phyloP scores from a whole-genome alignment of 2,797 vertebrate species.

The Austrolebias charrua region DNA sequence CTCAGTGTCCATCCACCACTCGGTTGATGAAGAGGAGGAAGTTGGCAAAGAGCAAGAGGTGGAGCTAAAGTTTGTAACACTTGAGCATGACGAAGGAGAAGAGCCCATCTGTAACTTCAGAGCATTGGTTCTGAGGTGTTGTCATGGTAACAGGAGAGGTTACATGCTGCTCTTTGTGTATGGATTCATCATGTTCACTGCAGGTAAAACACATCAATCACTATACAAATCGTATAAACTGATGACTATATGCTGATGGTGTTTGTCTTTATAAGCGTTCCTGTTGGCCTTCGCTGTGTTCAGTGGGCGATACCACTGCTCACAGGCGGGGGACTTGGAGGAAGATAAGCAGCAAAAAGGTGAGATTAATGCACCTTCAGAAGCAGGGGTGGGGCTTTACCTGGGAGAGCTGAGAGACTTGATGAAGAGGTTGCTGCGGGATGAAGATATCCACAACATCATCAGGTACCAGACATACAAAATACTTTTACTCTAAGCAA shows the following conservation, averaged over 20 bases:
- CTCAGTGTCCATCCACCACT: constrained; percentile 11
- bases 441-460: constrained; percentile 69
- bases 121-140: constrained; percentile 14
- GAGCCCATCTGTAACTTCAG: constrained; percentile 43
- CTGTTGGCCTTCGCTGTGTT: constrained; percentile 79
- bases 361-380: constrained; percentile 4
- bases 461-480: constrained; percentile 61
- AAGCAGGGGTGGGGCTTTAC: constrained; percentile 58
- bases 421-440: constrained; percentile 77
- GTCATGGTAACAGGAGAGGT: constrained; percentile 30
- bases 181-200: constrained; percentile 69
- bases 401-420: constrained; percentile 79
- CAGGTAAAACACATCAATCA: constrained; percentile 58
- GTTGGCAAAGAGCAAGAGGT: constrained; percentile 23
- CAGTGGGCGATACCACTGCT: constrained; percentile 56
- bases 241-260: constrained; percentile 8
- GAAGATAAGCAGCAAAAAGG: not conserved
- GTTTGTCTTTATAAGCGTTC: constrained; percentile 56
- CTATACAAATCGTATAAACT: not conserved
- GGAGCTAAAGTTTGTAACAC: constrained; percentile 62
- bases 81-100: constrained; percentile 43
- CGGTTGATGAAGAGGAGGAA: constrained; percentile 25
- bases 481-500: too few relatives aligned
- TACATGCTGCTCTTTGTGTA: constrained; percentile 54
- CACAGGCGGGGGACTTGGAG: not conserved